These are phyloP conservation scores for Drosophila quinaria DNA, from an alignment of 2,888 invertebrate species.

Conservation along the genomic window DNA sequence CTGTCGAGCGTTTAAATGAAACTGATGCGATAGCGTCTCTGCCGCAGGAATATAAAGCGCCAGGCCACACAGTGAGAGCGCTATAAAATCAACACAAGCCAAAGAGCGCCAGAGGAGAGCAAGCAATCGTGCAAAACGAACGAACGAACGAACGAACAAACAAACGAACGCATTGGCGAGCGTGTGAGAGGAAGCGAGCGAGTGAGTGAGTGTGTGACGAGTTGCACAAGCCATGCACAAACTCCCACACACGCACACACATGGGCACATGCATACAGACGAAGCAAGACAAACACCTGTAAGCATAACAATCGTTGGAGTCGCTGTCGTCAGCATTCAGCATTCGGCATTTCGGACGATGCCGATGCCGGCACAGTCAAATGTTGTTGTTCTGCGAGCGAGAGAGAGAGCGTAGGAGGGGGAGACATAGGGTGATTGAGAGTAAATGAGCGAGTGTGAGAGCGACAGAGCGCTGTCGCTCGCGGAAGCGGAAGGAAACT, in stretches of 20 bases:
- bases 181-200: slow-evolving; percentile 3
- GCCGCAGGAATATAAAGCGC: slow-evolving; percentile 66
- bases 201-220: slow-evolving; percentile 6
- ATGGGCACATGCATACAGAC: not conserved
- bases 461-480: slow-evolving; percentile 13
- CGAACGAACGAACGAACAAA: slow-evolving; percentile 13
- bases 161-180: slow-evolving; percentile 3
- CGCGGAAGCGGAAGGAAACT: slow-evolving; percentile 79
- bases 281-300: slow-evolving; percentile 70
- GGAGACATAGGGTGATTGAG: not conserved
- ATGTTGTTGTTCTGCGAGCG: slow-evolving; percentile 26
- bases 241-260: not conserved
- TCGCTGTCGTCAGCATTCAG: slow-evolving; percentile 8
- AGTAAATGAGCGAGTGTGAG: slow-evolving; percentile 17
- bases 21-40: slow-evolving; percentile 68
- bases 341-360: slow-evolving; percentile 10
- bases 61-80: slow-evolving; percentile 19
- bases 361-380: slow-evolving; percentile 41
- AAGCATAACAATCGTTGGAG: slow-evolving; percentile 51
- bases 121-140: slow-evolving; percentile 3
- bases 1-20: slow-evolving; percentile 72
- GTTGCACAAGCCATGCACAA: not conserved
- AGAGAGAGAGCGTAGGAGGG: not conserved
- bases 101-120: slow-evolving; percentile 24
- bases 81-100: slow-evolving; percentile 26